Base-by-base conservation (phyloP, 2,797 vertebrate genomes). In the Epinephelus coioides region DNA sequence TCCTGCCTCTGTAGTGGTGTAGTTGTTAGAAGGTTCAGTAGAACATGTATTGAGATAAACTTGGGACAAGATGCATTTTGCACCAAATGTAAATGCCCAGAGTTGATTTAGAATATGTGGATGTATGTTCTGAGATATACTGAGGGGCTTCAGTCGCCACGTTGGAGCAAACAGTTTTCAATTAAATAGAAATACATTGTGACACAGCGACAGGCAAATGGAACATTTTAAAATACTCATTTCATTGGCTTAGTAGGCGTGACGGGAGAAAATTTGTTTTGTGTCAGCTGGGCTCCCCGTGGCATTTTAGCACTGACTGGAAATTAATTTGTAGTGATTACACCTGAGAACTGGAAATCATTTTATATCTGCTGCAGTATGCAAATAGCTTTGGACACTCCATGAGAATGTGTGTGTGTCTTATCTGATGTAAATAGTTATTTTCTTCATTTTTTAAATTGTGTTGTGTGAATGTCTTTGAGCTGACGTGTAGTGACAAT, bases 261-360 rank as follows among this genome's bases (percentile, higher is more conserved):
- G 65, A 84, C 46, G 8, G 60, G 43, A 70, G 78, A 61, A 77
- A 69, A 77, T 85, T 56, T 53, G 55, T 88, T 91, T 87, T 81
- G 76, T 77, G 81, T 79, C 75, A 73, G 68, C 46, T 62, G 69
- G 63, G 78, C 76, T 63, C 82, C 82, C 79, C 4, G 71, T 78
- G 85, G 86, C 73, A 77, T 83, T 86, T 85, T 66, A 64, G 55
- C 66, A 55, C 69, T 19, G 76, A 69, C 63, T 76, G 78, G 55
- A 89, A 89, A 88, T 86, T 79, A 75, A 84, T 87, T 84, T 86
- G 56, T 64, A 40, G 53, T 40, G 49, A 87, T 88, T 84, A 81
- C 76, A 87, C 81, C 71, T 75, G 83, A 85, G 78, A 85, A 55
- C 19, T 50, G 63, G 50, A 81, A 86, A 85, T 76, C 6, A 56